Conservation (phyloP, 2,113 vertebrate genomes). For the Athene cunicularia region DNA sequence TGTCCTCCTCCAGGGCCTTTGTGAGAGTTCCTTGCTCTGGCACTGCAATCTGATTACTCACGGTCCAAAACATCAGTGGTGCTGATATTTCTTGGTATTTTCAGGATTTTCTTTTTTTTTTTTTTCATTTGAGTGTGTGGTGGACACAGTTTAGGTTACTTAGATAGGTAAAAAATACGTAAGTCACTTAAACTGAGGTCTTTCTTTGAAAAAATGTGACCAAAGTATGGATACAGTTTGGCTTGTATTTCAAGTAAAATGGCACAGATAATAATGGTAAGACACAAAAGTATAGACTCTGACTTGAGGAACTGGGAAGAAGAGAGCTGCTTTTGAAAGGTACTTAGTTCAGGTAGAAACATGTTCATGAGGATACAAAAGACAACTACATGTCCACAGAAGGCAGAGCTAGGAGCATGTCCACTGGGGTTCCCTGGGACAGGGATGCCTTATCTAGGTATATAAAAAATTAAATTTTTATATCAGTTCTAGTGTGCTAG, state of each 20-base stretch:
- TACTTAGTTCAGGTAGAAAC: neutral
- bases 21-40: neutral
- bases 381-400: fast-evolving
- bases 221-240: neutral
- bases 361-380: neutral
- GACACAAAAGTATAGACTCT: neutral
- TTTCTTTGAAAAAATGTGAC: neutral
- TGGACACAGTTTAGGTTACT: neutral
- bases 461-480: neutral
- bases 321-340: neutral
- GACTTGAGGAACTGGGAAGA: neutral
- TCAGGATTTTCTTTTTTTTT: neutral
- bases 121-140: neutral
- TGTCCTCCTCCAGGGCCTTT: neutral
- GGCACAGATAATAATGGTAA: neutral
- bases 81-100: neutral
- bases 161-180: neutral
- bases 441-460: neutral
- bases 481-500: neutral
- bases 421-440: neutral
- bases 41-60: neutral
- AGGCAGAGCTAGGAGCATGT: neutral
- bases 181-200: neutral
- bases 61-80: neutral
- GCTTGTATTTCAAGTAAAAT: neutral